These are phyloP conservation scores for Lasiurus cinereus DNA, from an alignment of 2,113 vertebrate genomes.

Conservation along the genomic window DNA sequence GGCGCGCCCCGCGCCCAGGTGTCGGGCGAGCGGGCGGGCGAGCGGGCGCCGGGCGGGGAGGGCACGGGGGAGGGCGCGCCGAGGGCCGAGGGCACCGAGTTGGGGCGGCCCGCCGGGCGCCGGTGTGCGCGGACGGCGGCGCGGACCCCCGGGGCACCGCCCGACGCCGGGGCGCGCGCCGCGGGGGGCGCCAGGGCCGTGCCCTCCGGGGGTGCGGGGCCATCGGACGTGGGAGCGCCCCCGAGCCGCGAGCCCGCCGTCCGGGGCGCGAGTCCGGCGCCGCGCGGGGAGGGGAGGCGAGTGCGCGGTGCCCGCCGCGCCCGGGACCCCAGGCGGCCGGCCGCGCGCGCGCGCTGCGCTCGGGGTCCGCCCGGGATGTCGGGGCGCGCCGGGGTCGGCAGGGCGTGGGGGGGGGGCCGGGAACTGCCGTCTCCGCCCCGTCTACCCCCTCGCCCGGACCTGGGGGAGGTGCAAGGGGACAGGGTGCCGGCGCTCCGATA, in stretches of 20 bases:
- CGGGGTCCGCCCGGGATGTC: background rate
- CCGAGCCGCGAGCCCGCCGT: background rate
- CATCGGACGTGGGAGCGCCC: slow-evolving; percentile 48
- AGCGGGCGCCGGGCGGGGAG: no score
- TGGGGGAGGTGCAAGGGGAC: background rate
- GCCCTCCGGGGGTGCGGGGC: background rate
- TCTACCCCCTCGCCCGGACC: background rate
- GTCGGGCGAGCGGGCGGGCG: background rate
- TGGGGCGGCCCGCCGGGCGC: background rate
- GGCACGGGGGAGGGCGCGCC: background rate
- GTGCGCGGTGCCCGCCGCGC: background rate
- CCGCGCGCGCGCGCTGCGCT: background rate
- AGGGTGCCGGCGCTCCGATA: fast-evolving
- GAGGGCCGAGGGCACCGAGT: background rate
- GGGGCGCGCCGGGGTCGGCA: background rate
- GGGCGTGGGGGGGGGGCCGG: no score
- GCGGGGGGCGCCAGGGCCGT: background rate
- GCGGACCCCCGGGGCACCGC: background rate
- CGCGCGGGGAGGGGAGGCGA: fast-evolving
- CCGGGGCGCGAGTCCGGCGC: no score
- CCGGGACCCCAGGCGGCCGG: background rate
- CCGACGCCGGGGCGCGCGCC: background rate
- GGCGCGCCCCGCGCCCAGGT: fast-evolving
- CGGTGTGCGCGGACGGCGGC: background rate
- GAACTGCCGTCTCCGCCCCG: no score